Base-by-base conservation (phyloP, 2,113 vertebrate species). In the Tichodroma muraria region DNA sequence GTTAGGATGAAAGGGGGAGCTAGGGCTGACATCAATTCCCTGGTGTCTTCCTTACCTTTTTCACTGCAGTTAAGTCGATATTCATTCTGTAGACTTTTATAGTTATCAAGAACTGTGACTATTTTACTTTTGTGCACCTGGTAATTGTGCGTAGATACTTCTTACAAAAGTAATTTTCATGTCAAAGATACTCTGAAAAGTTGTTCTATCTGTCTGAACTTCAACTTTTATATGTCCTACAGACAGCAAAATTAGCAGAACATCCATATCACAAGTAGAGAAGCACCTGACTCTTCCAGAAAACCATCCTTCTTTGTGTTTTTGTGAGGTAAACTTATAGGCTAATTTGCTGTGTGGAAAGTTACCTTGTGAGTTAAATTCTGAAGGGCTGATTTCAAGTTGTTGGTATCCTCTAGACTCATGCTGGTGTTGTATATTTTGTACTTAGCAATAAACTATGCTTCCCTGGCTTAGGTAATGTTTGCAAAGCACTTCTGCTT, bases 11-110 rank as follows among this genome's bases (percentile, higher is more conserved):
- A 42, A 77, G 3, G 18, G n/a, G 59, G 76, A 92, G 3, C 10
- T 40, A 23, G 9, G 17, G 11, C 33, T 85, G 33, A 35, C 16
- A 47, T 44, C 9, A 12, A 4, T 66, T 30, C 21, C 23, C 19
- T 30, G 30, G 1, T 61, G 19, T 38, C 13, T 59, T 59, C 10
- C 6, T 24, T 4, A 1, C 8, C 5, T 50, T 75, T 86, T 81
- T 44, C 27, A 70, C 16, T 37, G 27, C 8, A 23, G n/a, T n/a
- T 44, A 61, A 50, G 4, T 25, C 57, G 28, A 2, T 0, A 0
- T 5, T 71, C 10, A 28, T 86, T 56, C 52, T 44, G 11, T 25
- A 54, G 24, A 30, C 28, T 86, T 73, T 5, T 10, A 25, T 8
- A 54, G 31, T 52, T 70, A 15, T 38, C 21, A 56, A 56, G 79